Base-by-base conservation (phyloP, 2,888 invertebrate genomes). In the Cylloceria caligata region DNA sequence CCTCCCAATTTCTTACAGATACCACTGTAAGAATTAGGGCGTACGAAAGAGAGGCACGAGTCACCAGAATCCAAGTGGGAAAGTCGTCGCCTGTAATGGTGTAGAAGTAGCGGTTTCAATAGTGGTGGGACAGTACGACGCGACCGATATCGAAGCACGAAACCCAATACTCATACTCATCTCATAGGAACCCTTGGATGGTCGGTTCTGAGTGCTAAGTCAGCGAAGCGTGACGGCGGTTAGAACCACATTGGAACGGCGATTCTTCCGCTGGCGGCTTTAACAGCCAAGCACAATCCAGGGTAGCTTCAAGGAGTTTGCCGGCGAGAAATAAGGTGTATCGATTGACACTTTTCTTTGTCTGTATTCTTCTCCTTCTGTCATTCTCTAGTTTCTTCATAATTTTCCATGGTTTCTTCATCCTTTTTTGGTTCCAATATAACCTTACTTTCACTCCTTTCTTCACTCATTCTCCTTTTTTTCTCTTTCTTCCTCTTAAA, bases 151-250 rank as follows among this genome's bases (percentile, higher is more conserved):
- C 84, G 81, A 71, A 76, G 84, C 86, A 86, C 81, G 84, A 86
- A 84, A 76, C 81, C 73, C 79, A 81, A 82, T 84, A 64, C 83
- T 67, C 73, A 83, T 75, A 57, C 52, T 64, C 49, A 74, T 74
- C 72, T 65, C 45, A 11, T 47, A 55, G 16, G 47, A 36, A 11
- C 36, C 42, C 42, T 34, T n/a, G 67, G 52, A 65, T 57, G 45
- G 67, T 67, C 16, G 30, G 68, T 73, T 71, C 68, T 65, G 83
- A 84, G 75, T 85, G 87, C 87, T 78, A 76, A 83, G 86, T 87
- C 87, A 88, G 87, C 88, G 79, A 77, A 86, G 87, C 85, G 86
- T 73, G 87, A 87, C 84, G 81, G 71, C 78, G 85, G 64, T 85
- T 81, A 83, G 82, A 84, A 84, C 77, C 84, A 80, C 67, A 67